phyloP scores from a whole-genome alignment of 2,113 vertebrate genomes.

The Chlorodrepanis virens region DNA sequence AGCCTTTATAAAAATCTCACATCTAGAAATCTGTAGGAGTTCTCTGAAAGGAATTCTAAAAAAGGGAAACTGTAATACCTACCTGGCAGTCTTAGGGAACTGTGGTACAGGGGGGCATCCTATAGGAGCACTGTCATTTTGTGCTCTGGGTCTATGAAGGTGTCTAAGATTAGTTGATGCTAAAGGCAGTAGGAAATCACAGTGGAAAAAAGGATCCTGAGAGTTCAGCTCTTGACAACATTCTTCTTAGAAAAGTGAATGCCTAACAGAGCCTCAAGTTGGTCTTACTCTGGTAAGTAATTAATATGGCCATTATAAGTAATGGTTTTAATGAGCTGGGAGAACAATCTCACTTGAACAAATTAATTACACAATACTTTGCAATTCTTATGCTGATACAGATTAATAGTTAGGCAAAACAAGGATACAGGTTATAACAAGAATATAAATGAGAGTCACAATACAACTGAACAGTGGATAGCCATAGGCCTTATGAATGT shows the following conservation, averaged over 20 bases:
- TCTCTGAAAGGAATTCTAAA: constrained; percentile 6
- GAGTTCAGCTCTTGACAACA: neutral
- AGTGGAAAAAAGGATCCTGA: neutral
- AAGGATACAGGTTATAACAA: neutral
- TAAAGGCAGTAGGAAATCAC: neutral
- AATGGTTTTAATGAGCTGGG: neutral
- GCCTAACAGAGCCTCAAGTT: neutral
- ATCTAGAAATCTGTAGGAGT: neutral
- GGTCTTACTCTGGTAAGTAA: neutral
- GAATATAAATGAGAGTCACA: neutral
- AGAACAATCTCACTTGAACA: neutral
- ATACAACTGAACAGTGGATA: neutral
- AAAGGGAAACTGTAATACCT: neutral
- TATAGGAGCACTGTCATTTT: neutral
- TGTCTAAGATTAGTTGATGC: neutral
- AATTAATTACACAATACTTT: neutral
- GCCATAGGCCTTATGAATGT: neutral
- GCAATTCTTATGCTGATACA: neutral
- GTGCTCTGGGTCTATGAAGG: neutral
- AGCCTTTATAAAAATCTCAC: constrained; percentile 9
- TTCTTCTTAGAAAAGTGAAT: neutral
- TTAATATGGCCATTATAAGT: neutral
- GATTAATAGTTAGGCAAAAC: neutral
- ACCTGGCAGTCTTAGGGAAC: neutral
- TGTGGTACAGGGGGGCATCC: neutral